Evolutionary conservation across 2,888 invertebrate species (phyloP).

Genomic region (Chrysolina oricalcia): DNA sequence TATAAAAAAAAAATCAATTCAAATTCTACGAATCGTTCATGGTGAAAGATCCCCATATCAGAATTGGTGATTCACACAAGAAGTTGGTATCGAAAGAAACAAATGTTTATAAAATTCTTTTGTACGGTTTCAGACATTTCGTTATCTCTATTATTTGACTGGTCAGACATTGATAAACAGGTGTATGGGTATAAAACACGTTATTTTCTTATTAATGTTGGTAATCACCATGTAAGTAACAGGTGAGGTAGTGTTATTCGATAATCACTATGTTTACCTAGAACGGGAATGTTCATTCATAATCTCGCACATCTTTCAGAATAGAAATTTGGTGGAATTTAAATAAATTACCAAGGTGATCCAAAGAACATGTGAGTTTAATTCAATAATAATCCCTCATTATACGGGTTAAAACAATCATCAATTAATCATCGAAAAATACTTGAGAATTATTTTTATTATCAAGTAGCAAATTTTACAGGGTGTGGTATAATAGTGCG

Average conservation of each 20-base stretch:
- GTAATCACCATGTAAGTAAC: neutral
- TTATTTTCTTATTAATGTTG: neutral
- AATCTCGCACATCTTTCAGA: neutral
- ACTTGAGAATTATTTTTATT: too few relatives aligned
- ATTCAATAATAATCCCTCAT: too few relatives aligned
- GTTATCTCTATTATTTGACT: neutral
- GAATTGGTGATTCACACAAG: neutral
- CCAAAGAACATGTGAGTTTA: neutral
- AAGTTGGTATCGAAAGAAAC: neutral
- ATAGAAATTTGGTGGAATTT: neutral
- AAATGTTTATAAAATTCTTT: too few relatives aligned
- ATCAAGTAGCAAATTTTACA: too few relatives aligned
- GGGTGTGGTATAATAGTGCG: too few relatives aligned
- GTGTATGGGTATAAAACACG: neutral
- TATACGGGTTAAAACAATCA: too few relatives aligned
- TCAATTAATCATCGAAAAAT: too few relatives aligned
- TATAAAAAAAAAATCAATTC: neutral
- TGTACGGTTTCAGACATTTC: neutral
- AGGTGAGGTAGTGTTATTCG: neutral
- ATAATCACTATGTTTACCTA: neutral
- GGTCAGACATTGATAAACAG: neutral
- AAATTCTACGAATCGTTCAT: neutral
- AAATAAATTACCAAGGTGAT: neutral
- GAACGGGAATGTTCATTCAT: neutral
- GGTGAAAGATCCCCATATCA: neutral